Conservation (phyloP, 2,888 invertebrate genomes). For the Pseudococcus viburni region DNA sequence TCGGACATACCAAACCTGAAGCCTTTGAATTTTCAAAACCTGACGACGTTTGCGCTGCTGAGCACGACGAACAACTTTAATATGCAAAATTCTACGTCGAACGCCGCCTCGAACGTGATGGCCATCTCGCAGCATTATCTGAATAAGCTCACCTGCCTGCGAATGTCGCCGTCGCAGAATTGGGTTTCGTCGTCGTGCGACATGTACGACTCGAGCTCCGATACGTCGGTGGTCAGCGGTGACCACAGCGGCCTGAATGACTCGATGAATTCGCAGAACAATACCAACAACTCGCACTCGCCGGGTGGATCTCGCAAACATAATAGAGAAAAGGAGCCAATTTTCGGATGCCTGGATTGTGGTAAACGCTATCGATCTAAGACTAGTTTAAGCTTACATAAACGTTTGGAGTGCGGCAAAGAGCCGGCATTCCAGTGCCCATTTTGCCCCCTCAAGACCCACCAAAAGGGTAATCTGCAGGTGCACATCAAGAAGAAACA, state of each 20-base stretch:
- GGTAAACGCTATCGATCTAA: slow-evolving; percentile 70
- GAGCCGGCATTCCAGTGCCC: slow-evolving; percentile 70
- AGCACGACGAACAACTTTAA: slow-evolving; percentile 63
- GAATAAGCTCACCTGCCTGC: slow-evolving; percentile 63
- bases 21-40: slow-evolving; percentile 64
- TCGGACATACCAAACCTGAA: slow-evolving; percentile 65
- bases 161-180: slow-evolving; percentile 63
- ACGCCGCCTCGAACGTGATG: slow-evolving; percentile 66
- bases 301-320: slow-evolving; percentile 61
- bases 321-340: slow-evolving; percentile 68
- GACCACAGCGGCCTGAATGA: slow-evolving; percentile 43
- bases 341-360: slow-evolving; percentile 69
- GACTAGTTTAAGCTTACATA: slow-evolving; percentile 70
- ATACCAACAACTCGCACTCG: slow-evolving; percentile 34
- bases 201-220: slow-evolving; percentile 67
- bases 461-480: slow-evolving; percentile 70
- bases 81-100: slow-evolving; percentile 55
- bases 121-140: slow-evolving; percentile 68
- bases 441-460: slow-evolving; percentile 70
- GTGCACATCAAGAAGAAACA: slow-evolving; percentile 69
- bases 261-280: neutral
- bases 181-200: slow-evolving; percentile 64
- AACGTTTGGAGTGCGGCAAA: slow-evolving; percentile 70
- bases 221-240: slow-evolving; percentile 63
- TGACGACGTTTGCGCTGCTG: slow-evolving; percentile 59